Percentiles rank a stretch among this genome's conserved stretches.
Evolutionary conservation across 2,888 invertebrate genomes (phyloP).

Genomic region (Hydropsyche betteni): DNA sequence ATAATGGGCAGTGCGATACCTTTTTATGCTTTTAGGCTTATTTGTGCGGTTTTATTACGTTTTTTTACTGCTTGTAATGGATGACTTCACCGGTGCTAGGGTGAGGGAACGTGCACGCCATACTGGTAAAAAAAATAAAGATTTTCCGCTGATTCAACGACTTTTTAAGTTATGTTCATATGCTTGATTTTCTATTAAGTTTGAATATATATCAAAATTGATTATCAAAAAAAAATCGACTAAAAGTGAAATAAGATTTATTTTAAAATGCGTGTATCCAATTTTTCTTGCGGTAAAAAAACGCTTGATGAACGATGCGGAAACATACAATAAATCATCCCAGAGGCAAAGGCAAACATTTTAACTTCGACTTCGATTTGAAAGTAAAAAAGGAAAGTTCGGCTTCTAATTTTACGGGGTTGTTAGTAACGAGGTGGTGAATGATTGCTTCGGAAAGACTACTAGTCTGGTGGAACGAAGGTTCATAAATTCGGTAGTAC

Average conservation of each 20-base stretch:
- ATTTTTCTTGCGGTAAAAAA: background rate
- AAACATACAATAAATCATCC: constrained; percentile 19
- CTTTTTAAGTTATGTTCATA: constrained; percentile 33
- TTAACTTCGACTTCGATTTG: constrained; percentile 13
- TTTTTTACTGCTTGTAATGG: constrained; percentile 50
- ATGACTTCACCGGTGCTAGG: constrained; percentile 43
- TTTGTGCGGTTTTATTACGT: constrained; percentile 50
- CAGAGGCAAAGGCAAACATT: background rate
- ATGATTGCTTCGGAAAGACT: background rate
- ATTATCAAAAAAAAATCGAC: background rate
- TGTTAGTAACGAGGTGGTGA: background rate
- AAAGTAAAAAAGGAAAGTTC: constrained; percentile 8
- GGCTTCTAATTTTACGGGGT: constrained; percentile 1
- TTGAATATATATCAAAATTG: too few species aligned
- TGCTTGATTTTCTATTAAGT: too few species aligned
- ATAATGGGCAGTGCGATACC: background rate
- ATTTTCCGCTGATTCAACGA: constrained; percentile 44
- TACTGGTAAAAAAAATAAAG: constrained; percentile 40
- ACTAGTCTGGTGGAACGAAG: too few species aligned
- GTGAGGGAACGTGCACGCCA: constrained; percentile 10
- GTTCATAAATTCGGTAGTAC: too few species aligned
- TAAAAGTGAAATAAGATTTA: background rate
- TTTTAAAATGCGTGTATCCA: background rate
- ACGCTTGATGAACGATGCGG: constrained; percentile 16
- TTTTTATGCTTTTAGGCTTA: constrained; percentile 27